Conservation (phyloP, 2,888 invertebrate genomes). For the Augiades crinisus region DNA sequence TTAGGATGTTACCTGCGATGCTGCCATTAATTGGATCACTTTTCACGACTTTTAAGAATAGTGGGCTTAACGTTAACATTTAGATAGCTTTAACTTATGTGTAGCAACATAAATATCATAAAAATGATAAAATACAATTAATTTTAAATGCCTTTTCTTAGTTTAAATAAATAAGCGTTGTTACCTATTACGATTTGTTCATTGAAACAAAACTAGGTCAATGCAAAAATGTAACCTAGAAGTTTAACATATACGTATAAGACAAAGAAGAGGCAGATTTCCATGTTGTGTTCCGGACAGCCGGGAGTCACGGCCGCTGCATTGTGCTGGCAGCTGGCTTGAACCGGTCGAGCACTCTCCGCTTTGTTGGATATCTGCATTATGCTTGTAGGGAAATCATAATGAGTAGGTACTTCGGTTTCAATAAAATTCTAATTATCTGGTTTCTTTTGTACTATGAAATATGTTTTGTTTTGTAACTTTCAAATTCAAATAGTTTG, state of each 20-base stretch:
- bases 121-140: no score
- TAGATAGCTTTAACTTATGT: no score
- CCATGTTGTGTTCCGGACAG: background rate
- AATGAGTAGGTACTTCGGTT: background rate
- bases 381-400: background rate
- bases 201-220: background rate
- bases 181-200: no score
- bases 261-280: background rate
- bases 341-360: background rate
- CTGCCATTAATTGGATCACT: no score
- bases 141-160: no score
- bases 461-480: background rate
- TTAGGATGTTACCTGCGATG: no score
- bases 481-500: background rate
- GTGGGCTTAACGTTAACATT: no score
- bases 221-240: background rate
- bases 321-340: conserved; percentile 9
- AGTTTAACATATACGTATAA: background rate
- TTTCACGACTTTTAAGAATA: no score
- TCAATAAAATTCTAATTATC: background rate
- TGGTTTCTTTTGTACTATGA: background rate
- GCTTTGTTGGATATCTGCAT: conserved; percentile 1
- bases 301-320: background rate
- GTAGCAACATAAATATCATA: no score
- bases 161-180: no score